These are phyloP conservation scores for Drosophila neocordata DNA, from an alignment of 1,140 invertebrate genomes.

Conservation along the genomic window DNA sequence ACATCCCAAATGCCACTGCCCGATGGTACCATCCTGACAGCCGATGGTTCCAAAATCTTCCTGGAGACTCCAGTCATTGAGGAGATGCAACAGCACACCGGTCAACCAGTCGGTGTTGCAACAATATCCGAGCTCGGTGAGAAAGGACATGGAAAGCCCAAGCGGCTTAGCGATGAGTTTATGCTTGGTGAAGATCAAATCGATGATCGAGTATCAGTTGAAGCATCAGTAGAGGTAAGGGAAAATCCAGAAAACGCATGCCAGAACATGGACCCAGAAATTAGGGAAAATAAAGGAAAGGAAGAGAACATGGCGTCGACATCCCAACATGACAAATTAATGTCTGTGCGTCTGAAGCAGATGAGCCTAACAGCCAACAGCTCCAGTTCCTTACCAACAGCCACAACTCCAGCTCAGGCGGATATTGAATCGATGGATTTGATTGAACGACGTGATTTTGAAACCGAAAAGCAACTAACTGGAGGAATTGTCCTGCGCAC, in stretches of 20 bases:
- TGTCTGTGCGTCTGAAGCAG: conserved; percentile 77
- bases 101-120: conserved; percentile 17
- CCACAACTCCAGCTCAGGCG: conserved; percentile 32
- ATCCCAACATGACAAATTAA: conserved; percentile 63
- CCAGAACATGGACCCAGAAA: background rate
- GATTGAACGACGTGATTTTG: conserved; percentile 79
- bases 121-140: conserved; percentile 30
- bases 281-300: background rate
- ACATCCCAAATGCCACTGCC: conserved; percentile 59
- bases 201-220: conserved; percentile 9
- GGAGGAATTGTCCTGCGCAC: conserved; percentile 73
- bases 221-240: conserved; percentile 33
- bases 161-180: conserved; percentile 81
- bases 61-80: conserved; percentile 79
- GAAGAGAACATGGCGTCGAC: conserved; percentile 41
- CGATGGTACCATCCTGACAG: conserved; percentile 65
- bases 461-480: conserved; percentile 75
- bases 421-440: conserved; percentile 81
- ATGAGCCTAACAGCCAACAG: conserved; percentile 70
- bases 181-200: conserved; percentile 47
- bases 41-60: conserved; percentile 74
- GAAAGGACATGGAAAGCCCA: conserved; percentile 63
- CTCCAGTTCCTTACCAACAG: conserved; percentile 23
- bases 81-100: conserved; percentile 57
- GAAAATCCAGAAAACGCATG: conserved; percentile 30